phyloP scores from a whole-genome alignment of 1,140 invertebrate species.

The Drosophila nannoptera region DNA sequence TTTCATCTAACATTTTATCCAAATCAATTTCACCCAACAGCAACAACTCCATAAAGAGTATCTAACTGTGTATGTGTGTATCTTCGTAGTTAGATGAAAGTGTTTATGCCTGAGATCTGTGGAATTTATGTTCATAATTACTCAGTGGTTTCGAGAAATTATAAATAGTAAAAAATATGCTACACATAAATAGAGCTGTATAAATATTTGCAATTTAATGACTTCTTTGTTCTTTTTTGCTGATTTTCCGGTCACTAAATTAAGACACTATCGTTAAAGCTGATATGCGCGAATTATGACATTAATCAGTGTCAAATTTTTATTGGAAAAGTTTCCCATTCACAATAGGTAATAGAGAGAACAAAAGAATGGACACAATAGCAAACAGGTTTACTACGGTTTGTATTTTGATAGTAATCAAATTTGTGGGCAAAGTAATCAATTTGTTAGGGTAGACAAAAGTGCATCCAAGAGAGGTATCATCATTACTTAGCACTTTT shows the following conservation, averaged over 20 bases:
- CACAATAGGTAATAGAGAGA: not conserved
- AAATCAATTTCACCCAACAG: too few species aligned
- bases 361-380: not conserved
- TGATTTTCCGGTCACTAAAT: conserved; percentile 8
- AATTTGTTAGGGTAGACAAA: conserved; percentile 12
- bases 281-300: conserved; percentile 24
- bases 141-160: too few species aligned
- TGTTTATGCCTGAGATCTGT: too few species aligned
- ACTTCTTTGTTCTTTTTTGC: conserved; percentile 1
- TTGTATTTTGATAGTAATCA: conserved; percentile 15
- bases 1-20: too few species aligned
- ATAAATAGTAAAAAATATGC: too few species aligned
- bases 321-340: conserved; percentile 28
- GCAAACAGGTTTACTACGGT: conserved; percentile 12
- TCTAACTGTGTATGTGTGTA: too few species aligned
- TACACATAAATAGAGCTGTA: not conserved
- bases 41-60: too few species aligned
- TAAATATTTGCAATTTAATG: not conserved
- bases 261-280: conserved; percentile 3
- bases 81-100: too few species aligned
- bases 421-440: conserved; percentile 23
- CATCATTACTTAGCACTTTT: conserved; percentile 23
- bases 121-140: not conserved
- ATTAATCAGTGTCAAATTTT: conserved; percentile 41
- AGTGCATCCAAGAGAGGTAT: conserved; percentile 1